Evolutionary conservation across 2,797 vertebrate genomes (phyloP), one percentile per base, ranked within the genome.

Genomic region (Knipowitschia caucasica): DNA sequence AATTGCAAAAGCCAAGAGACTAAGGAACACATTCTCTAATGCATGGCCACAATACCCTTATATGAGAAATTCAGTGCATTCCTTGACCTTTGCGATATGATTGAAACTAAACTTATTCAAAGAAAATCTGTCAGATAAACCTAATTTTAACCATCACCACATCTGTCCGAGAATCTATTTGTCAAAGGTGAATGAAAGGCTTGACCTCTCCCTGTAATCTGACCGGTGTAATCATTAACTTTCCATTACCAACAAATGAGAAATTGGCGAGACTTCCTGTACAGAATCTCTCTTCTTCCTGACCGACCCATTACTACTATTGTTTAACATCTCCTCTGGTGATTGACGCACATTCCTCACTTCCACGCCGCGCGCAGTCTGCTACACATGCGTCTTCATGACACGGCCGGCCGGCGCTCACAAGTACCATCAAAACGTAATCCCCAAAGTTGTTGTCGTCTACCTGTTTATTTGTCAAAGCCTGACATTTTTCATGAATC

Each of bases 241-340:
- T 35, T 86, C 88, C 83, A 85, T 81, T 87, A 83, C 90, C 91
- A 89, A 86, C 83, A 85, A 86, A 85, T 85, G 82, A 84, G 88
- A 86, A 89, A 86, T 87, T 90, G 84, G 75, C 83, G 82, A 18
- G 29, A 40, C 29, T 6, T 40, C 27, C 24, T 29, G 54, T 10
- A n/a, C n/a, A 40, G 31, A 52, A 53, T 42, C 27, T 15, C 3
- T 26, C 39, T 24, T 30, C 43, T 21, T 5, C 21, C 18, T 6
- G 21, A 20, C 44, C n/a, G n/a, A 2, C 15, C 26, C 44, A 46
- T 45, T 18, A 17, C 44, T 5, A 8, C 11, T 18, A 7, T 31
- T 31, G 44, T 47, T 31, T 14, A 47, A 33, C 18, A n/a, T 49
- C 30, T n/a, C 18, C 30, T 31, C 15, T 7, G 8, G 29, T 49